phyloP scores from a whole-genome alignment of 2,888 invertebrate genomes.

The Dolichopus griseipennis region DNA sequence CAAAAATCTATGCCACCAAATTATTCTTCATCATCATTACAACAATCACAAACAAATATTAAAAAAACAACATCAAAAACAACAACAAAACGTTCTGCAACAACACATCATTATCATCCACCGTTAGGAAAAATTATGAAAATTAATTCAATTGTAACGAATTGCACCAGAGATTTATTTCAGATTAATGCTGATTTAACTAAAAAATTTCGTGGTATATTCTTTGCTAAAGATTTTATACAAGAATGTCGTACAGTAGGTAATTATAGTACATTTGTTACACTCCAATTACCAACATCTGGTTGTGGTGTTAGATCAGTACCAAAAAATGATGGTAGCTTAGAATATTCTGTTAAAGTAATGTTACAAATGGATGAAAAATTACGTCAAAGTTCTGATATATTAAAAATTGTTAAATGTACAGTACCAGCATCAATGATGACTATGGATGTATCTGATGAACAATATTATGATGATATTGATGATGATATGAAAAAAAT shows the following conservation, averaged over 20 bases:
- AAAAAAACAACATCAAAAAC: slow-evolving; percentile 18
- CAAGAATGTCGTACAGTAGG: slow-evolving; percentile 60
- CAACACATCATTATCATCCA: slow-evolving; percentile 7
- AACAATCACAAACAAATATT: slow-evolving; percentile 14
- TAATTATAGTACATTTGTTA: slow-evolving; percentile 31
- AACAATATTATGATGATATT: slow-evolving; percentile 11
- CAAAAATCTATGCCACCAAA: background rate
- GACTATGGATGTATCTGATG: background rate
- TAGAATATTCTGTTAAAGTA: slow-evolving; percentile 58
- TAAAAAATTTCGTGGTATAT: slow-evolving; percentile 55
- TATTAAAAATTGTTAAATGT: slow-evolving; percentile 56
- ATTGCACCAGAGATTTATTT: slow-evolving; percentile 55
- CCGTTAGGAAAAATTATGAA: slow-evolving; percentile 41
- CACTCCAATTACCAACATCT: slow-evolving; percentile 37
- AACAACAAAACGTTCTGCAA: slow-evolving; percentile 10
- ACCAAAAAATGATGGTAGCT: slow-evolving; percentile 44
- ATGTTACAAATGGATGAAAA: slow-evolving; percentile 67
- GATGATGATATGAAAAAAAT: slow-evolving; percentile 13
- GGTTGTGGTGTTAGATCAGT: slow-evolving; percentile 61
- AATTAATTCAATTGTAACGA: slow-evolving; percentile 51
- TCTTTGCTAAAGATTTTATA: slow-evolving; percentile 68
- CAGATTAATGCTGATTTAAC: slow-evolving; percentile 54
- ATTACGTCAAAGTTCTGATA: slow-evolving; percentile 63
- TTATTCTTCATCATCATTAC: slow-evolving; percentile 10
- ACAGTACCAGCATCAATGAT: slow-evolving; percentile 16